These are phyloP conservation scores for Drosophila infuscata DNA, from an alignment of 2,888 invertebrate genomes.

Conservation along the genomic window DNA sequence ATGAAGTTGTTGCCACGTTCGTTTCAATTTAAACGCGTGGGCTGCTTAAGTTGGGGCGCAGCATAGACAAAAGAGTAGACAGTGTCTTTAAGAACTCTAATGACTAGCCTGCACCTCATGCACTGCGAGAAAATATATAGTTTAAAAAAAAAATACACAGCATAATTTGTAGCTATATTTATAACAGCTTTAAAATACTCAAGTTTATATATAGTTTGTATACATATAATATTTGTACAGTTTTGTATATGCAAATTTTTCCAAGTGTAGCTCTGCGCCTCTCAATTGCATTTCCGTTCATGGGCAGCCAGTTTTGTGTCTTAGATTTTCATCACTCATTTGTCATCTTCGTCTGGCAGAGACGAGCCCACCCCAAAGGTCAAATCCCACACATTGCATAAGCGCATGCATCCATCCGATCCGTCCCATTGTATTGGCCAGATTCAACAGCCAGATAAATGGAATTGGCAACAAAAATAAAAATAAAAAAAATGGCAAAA, in stretches of 20 bases:
- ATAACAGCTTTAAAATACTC: background rate
- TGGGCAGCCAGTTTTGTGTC: slow-evolving; percentile 39
- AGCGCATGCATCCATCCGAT: slow-evolving; percentile 36
- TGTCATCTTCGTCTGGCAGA: slow-evolving; percentile 54
- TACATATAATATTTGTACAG: too few relatives aligned
- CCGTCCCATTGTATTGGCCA: slow-evolving; percentile 35
- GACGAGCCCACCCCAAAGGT: slow-evolving; percentile 52
- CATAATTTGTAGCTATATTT: background rate
- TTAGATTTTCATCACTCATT: slow-evolving; percentile 74
- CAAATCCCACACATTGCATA: slow-evolving; percentile 78
- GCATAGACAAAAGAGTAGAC: slow-evolving; percentile 29
- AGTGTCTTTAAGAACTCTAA: slow-evolving; percentile 41
- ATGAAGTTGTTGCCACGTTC: slow-evolving; percentile 40
- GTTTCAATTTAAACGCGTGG: slow-evolving; percentile 13
- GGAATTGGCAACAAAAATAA: slow-evolving; percentile 27
- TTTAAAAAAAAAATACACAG: too few relatives aligned
- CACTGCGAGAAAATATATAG: slow-evolving; percentile 20
- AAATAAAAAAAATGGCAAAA: background rate
- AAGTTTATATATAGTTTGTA: background rate
- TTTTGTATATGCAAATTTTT: background rate
- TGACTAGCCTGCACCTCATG: slow-evolving; percentile 51
- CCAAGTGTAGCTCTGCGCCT: slow-evolving; percentile 26
- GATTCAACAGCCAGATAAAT: slow-evolving; percentile 60
- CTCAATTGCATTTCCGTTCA: slow-evolving; percentile 52
- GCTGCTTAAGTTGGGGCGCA: slow-evolving; percentile 29